Evolutionary conservation across 2,113 vertebrate species (phyloP).

Genomic region (Tupaia chinensis): DNA sequence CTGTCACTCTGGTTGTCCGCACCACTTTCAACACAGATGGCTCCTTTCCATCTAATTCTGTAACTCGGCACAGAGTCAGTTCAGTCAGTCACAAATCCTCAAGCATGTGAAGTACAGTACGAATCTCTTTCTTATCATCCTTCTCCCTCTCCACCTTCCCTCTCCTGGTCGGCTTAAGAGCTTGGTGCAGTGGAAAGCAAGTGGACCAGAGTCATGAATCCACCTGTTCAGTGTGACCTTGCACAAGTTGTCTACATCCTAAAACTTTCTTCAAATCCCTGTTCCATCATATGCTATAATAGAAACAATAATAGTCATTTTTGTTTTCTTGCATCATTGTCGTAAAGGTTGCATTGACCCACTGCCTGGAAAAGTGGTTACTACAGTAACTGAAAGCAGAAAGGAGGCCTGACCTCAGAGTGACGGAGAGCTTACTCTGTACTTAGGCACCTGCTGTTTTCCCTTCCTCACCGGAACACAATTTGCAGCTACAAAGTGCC

Average conservation of each 20-base stretch:
- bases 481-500: slow-evolving; percentile 2
- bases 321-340: background rate
- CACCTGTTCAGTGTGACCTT: background rate
- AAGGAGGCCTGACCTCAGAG: background rate
- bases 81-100: background rate
- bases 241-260: background rate
- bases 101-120: background rate
- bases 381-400: background rate
- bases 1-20: background rate
- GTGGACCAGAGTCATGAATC: background rate
- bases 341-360: background rate
- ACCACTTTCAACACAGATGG: background rate
- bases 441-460: background rate
- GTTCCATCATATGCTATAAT: background rate
- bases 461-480: background rate
- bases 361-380: background rate
- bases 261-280: background rate
- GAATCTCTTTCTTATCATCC: background rate
- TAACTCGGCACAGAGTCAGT: background rate
- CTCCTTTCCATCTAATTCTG: background rate
- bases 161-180: background rate
- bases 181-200: background rate
- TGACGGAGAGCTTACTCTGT: background rate
- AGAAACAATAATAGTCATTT: background rate
- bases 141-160: background rate